Percentiles rank a stretch among this genome's conserved stretches.
These are phyloP conservation scores for Pocillopora verrucosa DNA, from an alignment of 64 coral and sea anemone genomes.

Conservation along the genomic window DNA sequence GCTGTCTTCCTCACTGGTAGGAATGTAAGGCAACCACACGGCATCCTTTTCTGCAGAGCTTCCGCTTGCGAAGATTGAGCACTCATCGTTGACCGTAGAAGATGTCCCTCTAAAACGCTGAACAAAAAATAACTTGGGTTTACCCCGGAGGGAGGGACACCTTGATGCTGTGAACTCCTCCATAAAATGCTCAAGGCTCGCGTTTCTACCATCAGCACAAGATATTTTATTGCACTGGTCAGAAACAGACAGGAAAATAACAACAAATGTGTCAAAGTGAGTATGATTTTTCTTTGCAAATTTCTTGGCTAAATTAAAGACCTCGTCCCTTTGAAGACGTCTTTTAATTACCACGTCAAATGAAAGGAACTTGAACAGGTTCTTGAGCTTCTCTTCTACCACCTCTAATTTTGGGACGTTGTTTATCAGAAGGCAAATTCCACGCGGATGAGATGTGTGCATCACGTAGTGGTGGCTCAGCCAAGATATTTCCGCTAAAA, in stretches of 20 bases:
- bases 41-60: neutral
- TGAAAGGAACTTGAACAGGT: neutral
- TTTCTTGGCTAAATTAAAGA: neutral
- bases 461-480: too few relatives aligned
- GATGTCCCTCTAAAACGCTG: neutral
- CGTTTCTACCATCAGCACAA: constrained; percentile 8
- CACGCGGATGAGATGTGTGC: neutral
- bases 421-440: constrained; percentile 30
- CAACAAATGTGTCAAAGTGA: neutral
- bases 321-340: neutral
- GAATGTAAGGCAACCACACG: neutral
- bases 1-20: too few relatives aligned
- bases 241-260: neutral
- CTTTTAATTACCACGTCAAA: neutral
- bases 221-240: neutral
- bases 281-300: neutral
- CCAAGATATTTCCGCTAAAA: neutral
- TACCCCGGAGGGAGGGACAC: neutral
- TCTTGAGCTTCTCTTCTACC: neutral
- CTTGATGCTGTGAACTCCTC: neutral
- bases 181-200: constrained; percentile 1
- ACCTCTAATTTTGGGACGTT: neutral
- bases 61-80: neutral
- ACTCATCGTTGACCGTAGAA: neutral
- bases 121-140: constrained; percentile 27